Conservation (phyloP, 2,888 invertebrate genomes). For the Heliconius sara region DNA sequence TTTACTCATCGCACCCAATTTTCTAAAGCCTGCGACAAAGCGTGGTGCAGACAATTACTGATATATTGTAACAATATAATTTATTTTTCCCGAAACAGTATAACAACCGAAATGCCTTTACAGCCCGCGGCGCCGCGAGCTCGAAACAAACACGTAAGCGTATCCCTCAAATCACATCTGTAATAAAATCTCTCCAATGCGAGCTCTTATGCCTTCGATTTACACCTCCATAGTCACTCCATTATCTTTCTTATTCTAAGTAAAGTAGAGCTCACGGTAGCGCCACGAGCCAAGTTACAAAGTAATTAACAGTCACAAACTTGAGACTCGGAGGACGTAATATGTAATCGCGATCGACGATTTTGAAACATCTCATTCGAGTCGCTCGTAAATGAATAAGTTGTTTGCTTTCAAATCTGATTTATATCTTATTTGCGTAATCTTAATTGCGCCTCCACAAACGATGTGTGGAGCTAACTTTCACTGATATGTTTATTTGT, state of each 20-base stretch:
- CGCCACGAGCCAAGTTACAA: not conserved
- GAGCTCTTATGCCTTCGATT: conserved; percentile 32
- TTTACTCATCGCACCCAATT: not conserved
- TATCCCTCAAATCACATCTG: conserved; percentile 46
- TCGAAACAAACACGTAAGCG: conserved; percentile 43
- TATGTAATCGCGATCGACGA: conserved; percentile 35
- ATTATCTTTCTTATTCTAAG: not conserved
- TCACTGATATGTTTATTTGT: not conserved
- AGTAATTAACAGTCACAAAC: conserved; percentile 35
- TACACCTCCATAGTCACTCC: conserved; percentile 25
- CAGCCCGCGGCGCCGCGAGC: conserved; percentile 45
- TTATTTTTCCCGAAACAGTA: conserved; percentile 5
- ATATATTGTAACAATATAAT: conserved; percentile 8
- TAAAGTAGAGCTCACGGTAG: not conserved
- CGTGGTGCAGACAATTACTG: not conserved
- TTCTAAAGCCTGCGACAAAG: not conserved
- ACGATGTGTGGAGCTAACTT: not conserved
- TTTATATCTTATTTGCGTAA: conserved; percentile 40
- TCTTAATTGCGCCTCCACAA: conserved; percentile 37
- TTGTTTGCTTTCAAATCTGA: conserved; percentile 41
- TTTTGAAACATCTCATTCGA: conserved; percentile 33
- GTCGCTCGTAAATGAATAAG: conserved; percentile 36
- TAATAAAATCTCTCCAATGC: conserved; percentile 46
- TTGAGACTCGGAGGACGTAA: conserved; percentile 29
- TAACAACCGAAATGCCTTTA: conserved; percentile 35